Base-by-base conservation (phyloP, 2,113 vertebrate genomes). In the Hydrolagus affinis region DNA sequence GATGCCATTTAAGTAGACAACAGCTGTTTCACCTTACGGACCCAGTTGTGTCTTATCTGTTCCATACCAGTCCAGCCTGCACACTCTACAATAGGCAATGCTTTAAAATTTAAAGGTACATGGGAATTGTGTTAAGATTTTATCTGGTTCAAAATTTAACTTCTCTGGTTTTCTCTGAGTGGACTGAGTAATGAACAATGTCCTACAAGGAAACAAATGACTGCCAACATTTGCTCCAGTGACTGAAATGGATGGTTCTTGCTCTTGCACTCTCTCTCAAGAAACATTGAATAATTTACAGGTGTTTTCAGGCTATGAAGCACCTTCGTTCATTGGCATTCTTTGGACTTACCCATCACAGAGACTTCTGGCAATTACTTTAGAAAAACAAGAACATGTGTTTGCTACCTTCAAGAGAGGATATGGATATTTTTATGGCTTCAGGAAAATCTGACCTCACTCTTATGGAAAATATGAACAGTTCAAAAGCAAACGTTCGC, bases 1-100 rank as follows among this genome's bases (percentile, higher is more conserved):
- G 78, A n/a, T 83, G 78, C 78, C 78, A 83, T 66, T 32, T 19
- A 66, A 83, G 78, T 83, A 32, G 77, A 23, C 78, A 28, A 32
- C 25, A 66, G 78, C 78, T 68, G 6, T 64, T 83, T 83, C 66
- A 83, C 78, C 78, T 83, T 83, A 28, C 60, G 23, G 78, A 83
- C 62, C 62, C 17, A 1, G 44, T 44, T 30, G 62, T 83, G 59
- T 68, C 60, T 68, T 83, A 83, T 83, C 78, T 30, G 77, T 80
- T 23, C 23, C 64, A 60, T 17, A 19, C 28, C 78, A 83, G 60
- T 60, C 9, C 60, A 83, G 75, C 78, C 78, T 32, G 30, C 30
- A 28, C 60, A 21, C 62, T 32, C 78, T 30, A 28, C 25, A 23
- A 83, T 17, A 8, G 21, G 30, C 78, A 10, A 28, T 66, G 78